Conservation (phyloP, 2,888 invertebrate species). For the Apamea crenata region DNA sequence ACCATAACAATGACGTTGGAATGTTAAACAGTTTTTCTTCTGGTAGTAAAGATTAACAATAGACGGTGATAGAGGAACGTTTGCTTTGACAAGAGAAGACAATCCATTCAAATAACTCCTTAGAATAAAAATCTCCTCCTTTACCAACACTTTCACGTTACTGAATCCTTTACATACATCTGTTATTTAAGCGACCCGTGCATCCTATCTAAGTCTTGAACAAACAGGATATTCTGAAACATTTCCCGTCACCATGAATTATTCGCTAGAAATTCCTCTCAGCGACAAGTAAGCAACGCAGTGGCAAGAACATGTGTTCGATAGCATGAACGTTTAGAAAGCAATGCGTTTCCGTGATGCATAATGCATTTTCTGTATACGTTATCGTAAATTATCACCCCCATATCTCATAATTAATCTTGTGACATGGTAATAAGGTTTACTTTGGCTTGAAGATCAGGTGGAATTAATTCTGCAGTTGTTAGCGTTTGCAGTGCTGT, state of each 20-base stretch:
- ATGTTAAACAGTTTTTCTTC: slow-evolving; percentile 27
- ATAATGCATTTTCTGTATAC: slow-evolving; percentile 73
- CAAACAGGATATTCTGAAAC: slow-evolving; percentile 58
- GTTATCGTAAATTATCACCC: slow-evolving; percentile 60
- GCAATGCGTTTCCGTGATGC: slow-evolving; percentile 76
- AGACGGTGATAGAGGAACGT: not conserved
- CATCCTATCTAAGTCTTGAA: slow-evolving; percentile 23
- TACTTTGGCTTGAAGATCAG: slow-evolving; percentile 47
- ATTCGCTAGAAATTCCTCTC: slow-evolving; percentile 51
- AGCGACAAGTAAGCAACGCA: slow-evolving; percentile 53
- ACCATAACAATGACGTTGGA: slow-evolving; percentile 18
- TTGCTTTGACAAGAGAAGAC: not conserved
- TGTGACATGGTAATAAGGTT: slow-evolving; percentile 52
- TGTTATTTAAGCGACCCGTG: slow-evolving; percentile 14
- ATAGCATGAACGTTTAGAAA: slow-evolving; percentile 76
- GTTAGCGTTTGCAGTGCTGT: slow-evolving; percentile 66
- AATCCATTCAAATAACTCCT: not conserved
- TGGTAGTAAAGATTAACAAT: not conserved
- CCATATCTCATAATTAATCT: slow-evolving; percentile 50
- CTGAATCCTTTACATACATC: slow-evolving; percentile 8
- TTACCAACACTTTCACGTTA: not conserved
- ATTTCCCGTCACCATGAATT: slow-evolving; percentile 54
- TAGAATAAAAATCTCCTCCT: not conserved
- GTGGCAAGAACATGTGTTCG: slow-evolving; percentile 70
- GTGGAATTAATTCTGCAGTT: slow-evolving; percentile 61